A percentile compares a stretch with the other conserved stretches of the same genome.
phyloP scores from a whole-genome alignment of 2,888 invertebrate species.

The Trissolcus brochymenae region DNA sequence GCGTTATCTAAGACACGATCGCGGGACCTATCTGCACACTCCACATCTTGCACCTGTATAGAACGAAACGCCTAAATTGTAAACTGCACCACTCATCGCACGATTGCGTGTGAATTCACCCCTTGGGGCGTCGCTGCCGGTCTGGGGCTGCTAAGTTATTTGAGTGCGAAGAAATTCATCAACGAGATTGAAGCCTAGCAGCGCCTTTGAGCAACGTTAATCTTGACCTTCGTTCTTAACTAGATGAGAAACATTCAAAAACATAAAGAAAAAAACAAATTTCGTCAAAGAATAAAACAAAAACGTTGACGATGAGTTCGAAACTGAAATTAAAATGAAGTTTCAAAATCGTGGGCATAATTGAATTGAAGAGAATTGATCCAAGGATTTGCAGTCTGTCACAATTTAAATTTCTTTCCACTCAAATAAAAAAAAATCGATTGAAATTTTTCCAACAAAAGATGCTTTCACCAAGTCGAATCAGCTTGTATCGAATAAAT shows the following conservation, averaged over 20 bases:
- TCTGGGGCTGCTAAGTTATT: slow-evolving; percentile 36
- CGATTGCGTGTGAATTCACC: slow-evolving; percentile 65
- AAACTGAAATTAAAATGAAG: slow-evolving; percentile 24
- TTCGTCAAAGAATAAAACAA: too few relatives aligned
- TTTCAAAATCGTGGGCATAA: not conserved
- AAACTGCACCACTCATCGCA: slow-evolving; percentile 62
- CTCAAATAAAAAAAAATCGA: too few relatives aligned
- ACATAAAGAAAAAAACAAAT: not conserved
- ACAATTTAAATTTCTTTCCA: too few relatives aligned
- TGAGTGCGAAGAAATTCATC: slow-evolving; percentile 47
- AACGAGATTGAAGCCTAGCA: slow-evolving; percentile 26
- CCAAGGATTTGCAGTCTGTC: slow-evolving; percentile 3
- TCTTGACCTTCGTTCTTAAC: slow-evolving; percentile 13
- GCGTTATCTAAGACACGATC: slow-evolving; percentile 45
- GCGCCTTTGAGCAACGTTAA: slow-evolving; percentile 22
- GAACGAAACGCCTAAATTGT: slow-evolving; percentile 62
- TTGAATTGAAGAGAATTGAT: slow-evolving; percentile 18
- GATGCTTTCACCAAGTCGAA: not conserved
- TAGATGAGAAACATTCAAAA: slow-evolving; percentile 1
- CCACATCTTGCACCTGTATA: slow-evolving; percentile 47
- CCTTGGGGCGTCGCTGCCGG: slow-evolving; percentile 60
- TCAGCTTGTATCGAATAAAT: not conserved
- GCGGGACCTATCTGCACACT: slow-evolving; percentile 33
- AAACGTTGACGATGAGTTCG: slow-evolving; percentile 1
- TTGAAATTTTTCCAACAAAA: too few relatives aligned